phyloP scores from a whole-genome alignment of 2,113 vertebrate species.

The Cyanoramphus novaezelandiae region DNA sequence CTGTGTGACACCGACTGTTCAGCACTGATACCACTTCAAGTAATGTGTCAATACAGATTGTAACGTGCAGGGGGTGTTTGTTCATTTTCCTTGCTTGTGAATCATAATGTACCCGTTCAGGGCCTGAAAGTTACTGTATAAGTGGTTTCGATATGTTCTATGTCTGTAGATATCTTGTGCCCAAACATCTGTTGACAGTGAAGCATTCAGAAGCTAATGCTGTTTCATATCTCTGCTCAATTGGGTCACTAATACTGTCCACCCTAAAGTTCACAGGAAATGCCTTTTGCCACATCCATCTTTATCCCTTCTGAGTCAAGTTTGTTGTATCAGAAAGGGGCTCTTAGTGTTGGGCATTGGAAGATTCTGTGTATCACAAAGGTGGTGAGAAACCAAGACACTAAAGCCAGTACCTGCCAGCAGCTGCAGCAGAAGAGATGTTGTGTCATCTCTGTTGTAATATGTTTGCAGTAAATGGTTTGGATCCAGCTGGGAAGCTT shows the following conservation, averaged over 20 bases:
- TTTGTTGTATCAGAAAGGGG: background rate
- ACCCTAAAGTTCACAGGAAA: background rate
- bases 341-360: background rate
- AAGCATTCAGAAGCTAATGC: background rate
- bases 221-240: background rate
- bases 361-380: background rate
- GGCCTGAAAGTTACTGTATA: background rate
- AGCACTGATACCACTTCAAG: background rate
- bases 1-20: background rate
- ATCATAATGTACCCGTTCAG: background rate
- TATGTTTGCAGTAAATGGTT: background rate
- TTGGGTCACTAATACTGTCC: accelerated
- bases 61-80: background rate
- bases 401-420: background rate
- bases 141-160: background rate
- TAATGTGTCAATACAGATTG: accelerated
- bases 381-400: background rate
- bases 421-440: background rate
- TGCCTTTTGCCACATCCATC: background rate
- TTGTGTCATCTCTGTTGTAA: background rate
- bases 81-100: background rate
- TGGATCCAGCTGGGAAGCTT: background rate
- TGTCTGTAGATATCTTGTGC: background rate
- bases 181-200: background rate
- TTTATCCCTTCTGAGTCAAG: background rate